Evolutionary conservation across 2,797 vertebrate species (phyloP).

Genomic region (Dromococcyx pavoninus): DNA sequence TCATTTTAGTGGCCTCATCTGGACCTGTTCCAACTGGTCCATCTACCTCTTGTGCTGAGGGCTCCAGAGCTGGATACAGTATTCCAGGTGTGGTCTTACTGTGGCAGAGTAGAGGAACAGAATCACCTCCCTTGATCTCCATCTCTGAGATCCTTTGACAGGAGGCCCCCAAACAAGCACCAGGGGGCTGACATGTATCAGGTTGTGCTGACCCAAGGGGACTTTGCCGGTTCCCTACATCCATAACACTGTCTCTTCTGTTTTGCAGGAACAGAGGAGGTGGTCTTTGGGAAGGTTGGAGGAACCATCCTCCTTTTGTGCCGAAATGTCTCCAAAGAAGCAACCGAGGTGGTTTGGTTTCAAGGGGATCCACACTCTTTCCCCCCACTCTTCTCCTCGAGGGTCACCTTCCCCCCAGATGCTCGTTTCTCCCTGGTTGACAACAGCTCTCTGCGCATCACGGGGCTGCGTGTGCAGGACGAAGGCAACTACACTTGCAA

Average conservation of each 20-base stretch:
- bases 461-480: conserved; percentile 68
- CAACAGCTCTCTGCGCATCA: conserved; percentile 78
- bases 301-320: conserved; percentile 76
- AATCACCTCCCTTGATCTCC: no score
- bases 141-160: neutral
- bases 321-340: conserved; percentile 45
- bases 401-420: neutral
- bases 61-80: no score
- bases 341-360: conserved; percentile 75
- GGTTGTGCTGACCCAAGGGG: neutral
- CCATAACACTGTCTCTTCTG: neutral
- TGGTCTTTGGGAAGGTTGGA: conserved; percentile 67
- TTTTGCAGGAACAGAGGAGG: conserved; percentile 61
- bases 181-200: rapidly evolving
- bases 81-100: no score
- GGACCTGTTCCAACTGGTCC: no score
- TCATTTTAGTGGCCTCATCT: no score
- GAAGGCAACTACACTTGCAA: conserved; percentile 83
- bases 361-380: conserved; percentile 55
- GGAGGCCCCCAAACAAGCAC: neutral
- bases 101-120: no score
- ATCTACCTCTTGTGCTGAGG: no score
- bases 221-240: rapidly evolving
- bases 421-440: conserved; percentile 70
- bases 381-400: conserved; percentile 70